These are phyloP conservation scores for Trinectes maculatus DNA, from an alignment of 2,113 vertebrate species.

Conservation along the genomic window DNA sequence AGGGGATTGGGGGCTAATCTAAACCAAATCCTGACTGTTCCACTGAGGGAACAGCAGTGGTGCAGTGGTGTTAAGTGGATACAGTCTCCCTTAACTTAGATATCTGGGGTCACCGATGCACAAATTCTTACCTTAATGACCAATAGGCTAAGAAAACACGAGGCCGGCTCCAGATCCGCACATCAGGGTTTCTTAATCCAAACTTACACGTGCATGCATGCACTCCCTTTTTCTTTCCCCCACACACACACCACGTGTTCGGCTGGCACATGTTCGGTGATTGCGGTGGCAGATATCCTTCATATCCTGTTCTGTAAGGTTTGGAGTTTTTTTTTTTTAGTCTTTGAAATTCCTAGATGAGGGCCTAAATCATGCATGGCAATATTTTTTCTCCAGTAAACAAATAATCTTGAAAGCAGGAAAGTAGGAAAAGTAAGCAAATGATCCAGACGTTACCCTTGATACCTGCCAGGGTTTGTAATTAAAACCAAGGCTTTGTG, in stretches of 20 bases:
- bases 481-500: background rate
- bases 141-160: slow-evolving; percentile 53
- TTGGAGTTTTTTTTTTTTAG: slow-evolving; percentile 47
- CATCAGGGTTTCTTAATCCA: slow-evolving; percentile 34
- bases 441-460: slow-evolving; percentile 1
- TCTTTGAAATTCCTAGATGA: slow-evolving; percentile 51
- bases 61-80: slow-evolving; percentile 32
- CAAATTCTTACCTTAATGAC: slow-evolving; percentile 44
- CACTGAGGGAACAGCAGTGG: slow-evolving; percentile 40
- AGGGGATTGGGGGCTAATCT: slow-evolving; percentile 47
- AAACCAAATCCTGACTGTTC: slow-evolving; percentile 51
- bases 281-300: slow-evolving; percentile 60
- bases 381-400: slow-evolving; percentile 54
- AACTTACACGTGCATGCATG: slow-evolving; percentile 44
- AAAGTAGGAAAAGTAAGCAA: slow-evolving; percentile 22
- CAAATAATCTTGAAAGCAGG: slow-evolving; percentile 41
- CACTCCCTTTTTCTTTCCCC: slow-evolving; percentile 10
- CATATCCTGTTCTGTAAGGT: slow-evolving; percentile 60
- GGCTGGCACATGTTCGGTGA: slow-evolving; percentile 51
- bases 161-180: slow-evolving; percentile 21
- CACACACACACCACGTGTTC: slow-evolving; percentile 31
- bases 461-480: slow-evolving; percentile 6
- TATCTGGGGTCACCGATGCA: slow-evolving; percentile 30
- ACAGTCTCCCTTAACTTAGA: slow-evolving; percentile 27
- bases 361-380: slow-evolving; percentile 45